Percentiles rank a stretch among this genome's conserved stretches.
These are phyloP conservation scores for Aphelocoma coerulescens DNA, from an alignment of 2,113 vertebrate species.

Conservation along the genomic window DNA sequence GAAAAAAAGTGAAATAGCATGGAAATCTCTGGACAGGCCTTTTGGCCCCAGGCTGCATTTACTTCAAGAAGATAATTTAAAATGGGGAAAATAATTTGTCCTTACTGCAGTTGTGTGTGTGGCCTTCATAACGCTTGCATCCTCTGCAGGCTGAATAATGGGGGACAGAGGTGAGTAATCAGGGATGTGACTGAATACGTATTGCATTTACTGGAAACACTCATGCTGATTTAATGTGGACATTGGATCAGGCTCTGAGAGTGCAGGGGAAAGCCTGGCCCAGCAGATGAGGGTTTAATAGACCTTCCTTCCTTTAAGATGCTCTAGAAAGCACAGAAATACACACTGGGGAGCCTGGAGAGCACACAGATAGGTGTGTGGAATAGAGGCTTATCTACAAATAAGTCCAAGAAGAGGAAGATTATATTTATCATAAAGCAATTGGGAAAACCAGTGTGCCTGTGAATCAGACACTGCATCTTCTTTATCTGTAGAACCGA, in stretches of 20 bases:
- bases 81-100: background rate
- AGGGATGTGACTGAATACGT: background rate
- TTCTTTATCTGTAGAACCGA: background rate
- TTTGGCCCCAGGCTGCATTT: background rate
- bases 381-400: constrained; percentile 40
- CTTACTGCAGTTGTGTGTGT: background rate
- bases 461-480: background rate
- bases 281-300: background rate
- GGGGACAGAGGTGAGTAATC: background rate
- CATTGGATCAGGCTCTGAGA: background rate
- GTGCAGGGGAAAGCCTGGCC: background rate
- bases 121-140: background rate
- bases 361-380: background rate
- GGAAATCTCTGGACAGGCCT: background rate
- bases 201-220: background rate
- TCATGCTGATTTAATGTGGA: background rate
- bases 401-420: constrained; percentile 16
- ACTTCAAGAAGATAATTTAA: background rate
- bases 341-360: background rate
- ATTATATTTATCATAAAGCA: constrained; percentile 44
- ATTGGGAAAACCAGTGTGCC: background rate
- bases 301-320: background rate
- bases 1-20: background rate
- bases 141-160: background rate
- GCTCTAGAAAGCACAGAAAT: background rate